Conservation (phyloP, 2,888 invertebrate genomes). For the Endotricha flammealis region DNA sequence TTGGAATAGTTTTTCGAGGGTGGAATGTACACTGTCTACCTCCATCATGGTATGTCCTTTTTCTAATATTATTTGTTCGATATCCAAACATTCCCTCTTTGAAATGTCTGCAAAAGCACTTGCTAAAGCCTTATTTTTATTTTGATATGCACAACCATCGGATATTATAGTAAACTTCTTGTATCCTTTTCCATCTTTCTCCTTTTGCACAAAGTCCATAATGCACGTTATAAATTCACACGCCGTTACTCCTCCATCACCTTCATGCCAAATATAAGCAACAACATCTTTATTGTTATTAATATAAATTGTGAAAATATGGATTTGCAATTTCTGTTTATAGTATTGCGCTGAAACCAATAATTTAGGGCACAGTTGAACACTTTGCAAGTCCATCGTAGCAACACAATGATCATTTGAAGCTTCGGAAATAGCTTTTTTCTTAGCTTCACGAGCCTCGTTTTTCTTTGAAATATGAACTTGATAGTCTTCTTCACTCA, state of each 20-base stretch:
- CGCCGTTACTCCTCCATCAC: not conserved
- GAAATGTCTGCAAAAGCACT: not conserved
- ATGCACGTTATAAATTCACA: not conserved
- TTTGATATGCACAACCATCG: not conserved
- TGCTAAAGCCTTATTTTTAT: not conserved
- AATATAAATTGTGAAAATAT: not conserved
- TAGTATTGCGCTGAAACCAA: not conserved
- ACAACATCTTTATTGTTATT: not conserved
- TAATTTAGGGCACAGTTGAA: not conserved
- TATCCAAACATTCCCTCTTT: not conserved
- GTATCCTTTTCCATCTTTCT: not conserved
- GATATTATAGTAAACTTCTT: not conserved
- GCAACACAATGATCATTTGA: not conserved
- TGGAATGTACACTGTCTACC: slow-evolving; percentile 14
- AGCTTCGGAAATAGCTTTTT: not conserved
- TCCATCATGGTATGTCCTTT: slow-evolving; percentile 10
- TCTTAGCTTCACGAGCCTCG: not conserved
- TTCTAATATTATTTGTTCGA: not conserved
- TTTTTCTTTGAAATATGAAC: not conserved
- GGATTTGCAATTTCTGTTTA: not conserved
- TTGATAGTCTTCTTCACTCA: not conserved
- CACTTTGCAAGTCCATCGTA: not conserved
- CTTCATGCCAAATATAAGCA: not conserved
- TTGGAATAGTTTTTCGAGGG: slow-evolving; percentile 9
- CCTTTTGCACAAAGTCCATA: not conserved